Percentiles rank a stretch among this genome's conserved stretches.
Conservation (phyloP, 2,888 invertebrate genomes). For the Agonopterix alstromeriana region DNA sequence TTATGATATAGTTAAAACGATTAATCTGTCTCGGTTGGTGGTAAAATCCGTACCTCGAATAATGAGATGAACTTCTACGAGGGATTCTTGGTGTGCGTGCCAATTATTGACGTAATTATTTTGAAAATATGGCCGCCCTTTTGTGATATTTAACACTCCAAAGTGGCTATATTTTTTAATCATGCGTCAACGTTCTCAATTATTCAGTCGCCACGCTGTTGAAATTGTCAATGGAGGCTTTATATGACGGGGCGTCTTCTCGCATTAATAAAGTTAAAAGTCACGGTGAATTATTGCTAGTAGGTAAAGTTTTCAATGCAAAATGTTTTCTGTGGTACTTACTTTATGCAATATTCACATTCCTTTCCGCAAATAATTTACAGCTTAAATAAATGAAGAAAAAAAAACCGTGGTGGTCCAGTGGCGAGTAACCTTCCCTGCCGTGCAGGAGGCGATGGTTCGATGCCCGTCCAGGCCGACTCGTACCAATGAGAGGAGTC, state of each 20-base stretch:
- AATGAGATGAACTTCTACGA: constrained; percentile 59
- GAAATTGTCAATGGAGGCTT: constrained; percentile 60
- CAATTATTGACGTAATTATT: constrained; percentile 76
- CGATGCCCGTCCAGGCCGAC: too few species aligned
- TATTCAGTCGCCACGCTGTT: constrained; percentile 40
- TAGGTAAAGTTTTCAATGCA: constrained; percentile 6
- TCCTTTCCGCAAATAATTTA: too few species aligned
- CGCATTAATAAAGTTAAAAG: constrained; percentile 25
- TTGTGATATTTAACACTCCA: constrained; percentile 63
- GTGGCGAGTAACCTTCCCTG: too few species aligned
- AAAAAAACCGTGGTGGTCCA: too few species aligned
- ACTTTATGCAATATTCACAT: too few species aligned
- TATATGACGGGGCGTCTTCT: constrained; percentile 30
- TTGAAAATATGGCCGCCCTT: constrained; percentile 68
- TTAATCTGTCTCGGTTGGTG: constrained; percentile 73
- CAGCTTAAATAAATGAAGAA: too few species aligned
- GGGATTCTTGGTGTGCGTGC: constrained; percentile 53
- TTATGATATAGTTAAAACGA: constrained; percentile 72
- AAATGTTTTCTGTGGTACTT: constrained; percentile 10
- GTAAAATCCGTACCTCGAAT: constrained; percentile 61
- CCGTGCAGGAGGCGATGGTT: too few species aligned
- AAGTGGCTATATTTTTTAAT: constrained; percentile 63
- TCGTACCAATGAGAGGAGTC: too few species aligned
- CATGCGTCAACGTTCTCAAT: constrained; percentile 38
- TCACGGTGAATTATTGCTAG: constrained; percentile 10